Base-by-base conservation (phyloP, 2,797 vertebrate genomes). In the Sebastes oblongus region DNA sequence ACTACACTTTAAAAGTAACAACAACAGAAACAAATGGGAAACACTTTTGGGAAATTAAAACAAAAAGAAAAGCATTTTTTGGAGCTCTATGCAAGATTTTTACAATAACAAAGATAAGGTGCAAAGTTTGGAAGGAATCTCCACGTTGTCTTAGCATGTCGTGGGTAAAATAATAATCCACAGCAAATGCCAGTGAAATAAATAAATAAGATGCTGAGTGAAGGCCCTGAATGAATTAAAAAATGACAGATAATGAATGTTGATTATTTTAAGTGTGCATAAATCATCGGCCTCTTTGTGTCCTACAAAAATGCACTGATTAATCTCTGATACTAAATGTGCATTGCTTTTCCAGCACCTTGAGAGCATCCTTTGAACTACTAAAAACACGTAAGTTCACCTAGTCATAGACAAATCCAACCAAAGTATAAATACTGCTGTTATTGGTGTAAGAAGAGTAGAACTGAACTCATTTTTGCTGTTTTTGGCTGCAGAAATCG, bases 361-460 rank as follows among this genome's bases (percentile, higher is more conserved):
- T 99, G 93, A 97, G 89, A 92, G 90, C 95, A 27, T 98, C 98
- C 2, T 97, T 99, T 66, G 97, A 99, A 25, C 94, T 91, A 32
- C 92, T 99, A 62, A 99, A 98, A 94, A 86, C 95, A 84, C 96
- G 98, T 99, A 93, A 97, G 98, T 97, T 27, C 10, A 13, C 5
- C 6, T 7, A n/a, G 2, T 60, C n/a, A 32, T 25, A 8, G 2
- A 36, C 20, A 16, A 14, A 59, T 75, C 4, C 3, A 32, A 18
- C 7, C 11, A 22, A 24, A 56, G 20, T 3, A 22, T 20, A 5
- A 25, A 46, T 4, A 18, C 4, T 25, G 39, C 25, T 69, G 6
- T 1, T 13, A 12, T 52, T 46, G 5, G 5, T 2, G 13, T 22
- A 24, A 6, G 6, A 9, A 30, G 2, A 70, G 3, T 22, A 7